A percentile compares a stretch with the other conserved stretches of the same genome.
These are phyloP conservation scores for Emydocephalus ijimae DNA, from an alignment of 2,113 vertebrate genomes.

Conservation along the genomic window DNA sequence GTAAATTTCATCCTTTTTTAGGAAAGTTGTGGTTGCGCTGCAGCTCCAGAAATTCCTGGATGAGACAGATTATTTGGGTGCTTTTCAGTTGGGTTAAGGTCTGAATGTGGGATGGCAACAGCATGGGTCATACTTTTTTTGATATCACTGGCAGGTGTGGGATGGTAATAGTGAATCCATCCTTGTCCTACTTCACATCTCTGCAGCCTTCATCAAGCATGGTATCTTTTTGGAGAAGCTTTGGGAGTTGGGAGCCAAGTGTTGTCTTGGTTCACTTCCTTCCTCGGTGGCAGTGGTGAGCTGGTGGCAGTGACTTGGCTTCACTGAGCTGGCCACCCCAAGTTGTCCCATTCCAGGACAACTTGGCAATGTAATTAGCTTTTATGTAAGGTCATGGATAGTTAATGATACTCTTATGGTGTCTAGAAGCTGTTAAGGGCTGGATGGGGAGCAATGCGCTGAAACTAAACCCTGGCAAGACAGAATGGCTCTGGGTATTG, in stretches of 20 bases:
- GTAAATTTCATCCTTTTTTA: background rate
- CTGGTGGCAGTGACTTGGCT: background rate
- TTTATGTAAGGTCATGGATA: background rate
- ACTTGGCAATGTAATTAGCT: background rate
- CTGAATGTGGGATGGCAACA: background rate
- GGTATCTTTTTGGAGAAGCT: background rate
- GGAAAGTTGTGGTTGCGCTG: background rate
- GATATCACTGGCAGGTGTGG: background rate
- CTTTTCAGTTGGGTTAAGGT: background rate
- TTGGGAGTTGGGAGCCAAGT: background rate
- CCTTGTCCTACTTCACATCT: background rate
- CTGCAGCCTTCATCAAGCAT: background rate
- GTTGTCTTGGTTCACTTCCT: background rate
- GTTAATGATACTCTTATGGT: background rate
- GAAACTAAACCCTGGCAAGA: background rate
- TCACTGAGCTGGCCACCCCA: background rate
- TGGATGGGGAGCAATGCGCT: background rate
- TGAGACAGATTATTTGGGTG: background rate
- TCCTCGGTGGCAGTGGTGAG: background rate
- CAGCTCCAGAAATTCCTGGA: background rate
- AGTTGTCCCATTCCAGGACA: background rate
- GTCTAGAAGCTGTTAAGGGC: background rate
- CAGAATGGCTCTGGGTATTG: background rate
- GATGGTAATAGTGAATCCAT: background rate
- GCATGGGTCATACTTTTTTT: background rate